phyloP scores from a whole-genome alignment of 2,797 vertebrate genomes.

The Spea hammondii region DNA sequence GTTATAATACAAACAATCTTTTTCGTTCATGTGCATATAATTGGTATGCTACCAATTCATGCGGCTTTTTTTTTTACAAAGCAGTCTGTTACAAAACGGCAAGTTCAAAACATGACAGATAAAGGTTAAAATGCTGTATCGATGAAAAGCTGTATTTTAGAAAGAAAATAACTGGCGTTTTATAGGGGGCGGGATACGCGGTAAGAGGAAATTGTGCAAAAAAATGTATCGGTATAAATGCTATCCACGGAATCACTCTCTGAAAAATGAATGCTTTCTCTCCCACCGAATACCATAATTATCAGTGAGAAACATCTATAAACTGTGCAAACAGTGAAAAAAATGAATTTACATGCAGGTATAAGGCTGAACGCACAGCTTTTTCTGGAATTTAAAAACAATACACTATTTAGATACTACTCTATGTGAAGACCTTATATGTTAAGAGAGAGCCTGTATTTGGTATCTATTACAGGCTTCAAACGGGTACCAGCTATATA shows the following conservation, averaged over 20 bases:
- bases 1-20: too few species aligned
- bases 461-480: too few species aligned
- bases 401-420: not conserved
- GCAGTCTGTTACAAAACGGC: not conserved
- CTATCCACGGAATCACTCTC: not conserved
- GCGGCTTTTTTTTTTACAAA: not conserved
- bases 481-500: too few species aligned
- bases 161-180: not conserved
- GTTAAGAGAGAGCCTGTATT: too few species aligned
- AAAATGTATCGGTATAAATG: not conserved
- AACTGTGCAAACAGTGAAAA: not conserved
- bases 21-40: too few species aligned
- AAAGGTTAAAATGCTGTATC: not conserved
- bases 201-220: conserved; percentile 1
- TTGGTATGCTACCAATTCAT: not conserved
- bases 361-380: not conserved
- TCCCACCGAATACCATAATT: not conserved
- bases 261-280: not conserved
- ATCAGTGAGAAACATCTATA: not conserved
- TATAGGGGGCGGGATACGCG: not conserved
- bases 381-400: not conserved
- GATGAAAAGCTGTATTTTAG: not conserved
- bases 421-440: too few species aligned
- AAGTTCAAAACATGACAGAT: not conserved
- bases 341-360: not conserved